Base-by-base conservation (phyloP, 2,888 invertebrate genomes). In the Oxyteleia sp. region DNA sequence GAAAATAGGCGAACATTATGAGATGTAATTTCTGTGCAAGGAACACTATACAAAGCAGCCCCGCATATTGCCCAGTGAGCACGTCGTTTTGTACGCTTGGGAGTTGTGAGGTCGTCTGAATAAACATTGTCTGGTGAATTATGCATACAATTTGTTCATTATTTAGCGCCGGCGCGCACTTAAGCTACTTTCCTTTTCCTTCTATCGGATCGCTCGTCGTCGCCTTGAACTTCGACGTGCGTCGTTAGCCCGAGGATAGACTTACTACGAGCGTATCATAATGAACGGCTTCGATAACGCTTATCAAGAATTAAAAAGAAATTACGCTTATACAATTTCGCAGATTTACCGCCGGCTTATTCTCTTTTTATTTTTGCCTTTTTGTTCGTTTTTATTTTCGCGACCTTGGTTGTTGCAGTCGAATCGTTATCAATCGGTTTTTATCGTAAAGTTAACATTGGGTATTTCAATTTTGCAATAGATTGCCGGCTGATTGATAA, bases 31-130 rank as follows among this genome's bases (percentile, higher is more conserved):
- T 82, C 84, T 82, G 84, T 80, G 87, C 88, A 87, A 88, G 85
- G 84, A 89, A 88, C 86, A 88, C 84, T 87, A 85, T 88, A 89
- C 89, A 89, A 91, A 91, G 89, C 90, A 92, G 92, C 92, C 93
- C 92, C 92, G 93, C 93, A 92, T 93, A 92, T 92, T 92, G 92
- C 92, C 92, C 93, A 92, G 95, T 95, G 95, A 95, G 94, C 95
- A 95, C 95, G 95, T 95, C 95, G 93, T 94, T 96, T 96, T 96
- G 96, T 95, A 95, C 95, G 96, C 95, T 95, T 96, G 96, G 95
- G 94, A 94, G 94, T 95, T 95, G 95, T 95, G 95, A 96, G 95
- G 95, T 95, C 95, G 96, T 96, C 95, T 95, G 95, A 95, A 95
- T 96, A 95, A 95, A 94, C 93, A 94, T 94, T 94, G 94, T 94